Percentiles rank a stretch among this genome's conserved stretches.
phyloP scores from a whole-genome alignment of 2,888 invertebrate species.

The Trachelus iudaicus region DNA sequence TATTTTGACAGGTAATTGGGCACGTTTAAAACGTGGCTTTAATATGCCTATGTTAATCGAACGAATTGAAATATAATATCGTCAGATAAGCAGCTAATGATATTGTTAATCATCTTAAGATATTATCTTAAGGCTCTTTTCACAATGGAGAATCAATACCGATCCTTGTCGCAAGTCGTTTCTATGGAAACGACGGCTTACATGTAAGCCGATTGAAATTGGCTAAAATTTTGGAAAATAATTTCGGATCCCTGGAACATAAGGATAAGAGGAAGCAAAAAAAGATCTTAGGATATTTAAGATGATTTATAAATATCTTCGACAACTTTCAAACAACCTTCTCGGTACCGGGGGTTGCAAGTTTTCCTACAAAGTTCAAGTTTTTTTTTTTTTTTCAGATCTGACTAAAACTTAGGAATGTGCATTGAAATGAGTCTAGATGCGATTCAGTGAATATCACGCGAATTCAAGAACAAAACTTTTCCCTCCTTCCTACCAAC shows the following conservation, averaged over 20 bases:
- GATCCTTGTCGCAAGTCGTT: too few relatives aligned
- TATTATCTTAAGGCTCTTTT: neutral
- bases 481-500: neutral
- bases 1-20: neutral
- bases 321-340: neutral
- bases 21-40: neutral
- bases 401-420: neutral
- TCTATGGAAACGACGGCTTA: neutral
- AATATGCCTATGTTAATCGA: too few relatives aligned
- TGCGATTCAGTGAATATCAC: neutral
- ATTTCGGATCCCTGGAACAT: neutral
- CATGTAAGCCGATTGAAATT: neutral
- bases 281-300: neutral
- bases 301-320: neutral
- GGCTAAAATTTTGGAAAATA: neutral
- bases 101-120: neutral
- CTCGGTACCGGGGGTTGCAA: neutral
- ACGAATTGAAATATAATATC: too few relatives aligned
- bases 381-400: neutral
- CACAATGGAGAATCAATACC: too few relatives aligned
- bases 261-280: neutral
- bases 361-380: neutral
- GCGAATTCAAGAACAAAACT: neutral
- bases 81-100: neutral
- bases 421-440: neutral